Evolutionary conservation across 2,113 vertebrate genomes (phyloP).

Genomic region (Hiodon alosoides): DNA sequence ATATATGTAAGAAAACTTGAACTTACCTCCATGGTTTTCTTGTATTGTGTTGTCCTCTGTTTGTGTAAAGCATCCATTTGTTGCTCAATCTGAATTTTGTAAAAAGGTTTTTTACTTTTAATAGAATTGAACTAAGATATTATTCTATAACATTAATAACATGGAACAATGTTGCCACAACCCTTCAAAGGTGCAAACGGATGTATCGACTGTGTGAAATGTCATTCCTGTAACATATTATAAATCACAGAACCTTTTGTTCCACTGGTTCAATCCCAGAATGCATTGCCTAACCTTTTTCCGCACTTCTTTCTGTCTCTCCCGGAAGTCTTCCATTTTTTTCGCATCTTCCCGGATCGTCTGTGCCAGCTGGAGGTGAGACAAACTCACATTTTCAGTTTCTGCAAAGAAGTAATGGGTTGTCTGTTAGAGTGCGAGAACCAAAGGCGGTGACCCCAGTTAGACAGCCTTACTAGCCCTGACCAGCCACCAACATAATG

Average conservation of each 20-base stretch:
- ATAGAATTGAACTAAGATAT: background rate
- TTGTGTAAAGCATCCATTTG: slow-evolving; percentile 86
- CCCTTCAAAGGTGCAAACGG: background rate
- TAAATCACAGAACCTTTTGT: no score
- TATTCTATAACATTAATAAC: background rate
- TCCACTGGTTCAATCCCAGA: background rate
- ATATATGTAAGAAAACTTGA: no score
- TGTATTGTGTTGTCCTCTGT: slow-evolving; percentile 78
- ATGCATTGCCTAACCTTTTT: slow-evolving; percentile 68
- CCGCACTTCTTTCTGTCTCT: slow-evolving; percentile 77
- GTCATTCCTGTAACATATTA: no score
- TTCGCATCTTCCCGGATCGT: slow-evolving; percentile 81
- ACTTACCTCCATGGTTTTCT: slow-evolving; percentile 91
- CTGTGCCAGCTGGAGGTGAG: slow-evolving; percentile 83
- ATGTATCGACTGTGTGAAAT: no score
- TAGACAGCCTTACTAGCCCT: no score
- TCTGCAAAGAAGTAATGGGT: slow-evolving; percentile 42
- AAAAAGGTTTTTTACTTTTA: background rate
- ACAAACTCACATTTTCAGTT: slow-evolving; percentile 75
- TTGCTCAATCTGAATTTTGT: slow-evolving; percentile 70
- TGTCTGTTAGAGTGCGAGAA: no score
- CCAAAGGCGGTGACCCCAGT: no score
- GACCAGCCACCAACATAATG: no score
- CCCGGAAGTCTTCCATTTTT: slow-evolving; percentile 89
- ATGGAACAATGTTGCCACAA: background rate